Evolutionary conservation across 1,140 invertebrate species (phyloP).

Genomic region (Dendroctonus valens): DNA sequence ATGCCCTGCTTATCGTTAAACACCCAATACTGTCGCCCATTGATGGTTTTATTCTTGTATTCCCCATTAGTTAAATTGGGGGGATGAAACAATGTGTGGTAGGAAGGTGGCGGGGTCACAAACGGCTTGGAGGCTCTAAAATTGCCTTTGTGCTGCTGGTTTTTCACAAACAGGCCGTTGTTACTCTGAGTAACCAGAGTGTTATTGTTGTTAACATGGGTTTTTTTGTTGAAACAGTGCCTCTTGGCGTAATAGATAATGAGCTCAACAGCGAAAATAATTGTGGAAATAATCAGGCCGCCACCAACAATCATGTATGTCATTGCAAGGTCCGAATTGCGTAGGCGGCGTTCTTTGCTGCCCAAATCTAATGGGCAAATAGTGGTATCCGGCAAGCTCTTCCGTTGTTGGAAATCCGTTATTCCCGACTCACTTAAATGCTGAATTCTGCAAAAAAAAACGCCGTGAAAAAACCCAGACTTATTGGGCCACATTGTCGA

Average conservation of each 20-base stretch:
- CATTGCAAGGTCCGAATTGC: conserved; percentile 65
- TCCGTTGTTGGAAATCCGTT: conserved; percentile 60
- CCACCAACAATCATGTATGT: conserved; percentile 71
- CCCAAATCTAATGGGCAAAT: conserved; percentile 77
- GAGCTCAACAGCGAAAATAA: conserved; percentile 66
- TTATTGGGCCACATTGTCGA: background rate
- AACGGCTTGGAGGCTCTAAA: conserved; percentile 7
- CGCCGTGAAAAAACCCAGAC: background rate
- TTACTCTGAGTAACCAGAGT: background rate
- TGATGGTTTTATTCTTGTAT: conserved; percentile 59
- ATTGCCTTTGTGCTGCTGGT: too few species aligned
- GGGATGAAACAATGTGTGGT: conserved; percentile 55
- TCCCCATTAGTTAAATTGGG: conserved; percentile 52
- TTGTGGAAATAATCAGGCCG: conserved; percentile 59
- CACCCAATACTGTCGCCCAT: conserved; percentile 72
- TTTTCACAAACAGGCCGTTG: background rate
- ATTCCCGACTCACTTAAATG: conserved; percentile 71
- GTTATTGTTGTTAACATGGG: background rate
- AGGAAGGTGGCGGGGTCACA: conserved; percentile 56
- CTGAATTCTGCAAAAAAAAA: conserved; percentile 57
- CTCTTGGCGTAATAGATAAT: conserved; percentile 18
- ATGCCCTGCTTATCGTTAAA: conserved; percentile 58
- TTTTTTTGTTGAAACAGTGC: conserved; percentile 9
- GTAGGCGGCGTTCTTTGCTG: conserved; percentile 72
- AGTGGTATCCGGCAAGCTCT: conserved; percentile 65